These are phyloP conservation scores for Microtus oregoni DNA, from an alignment of 2,113 vertebrate species.

Conservation along the genomic window DNA sequence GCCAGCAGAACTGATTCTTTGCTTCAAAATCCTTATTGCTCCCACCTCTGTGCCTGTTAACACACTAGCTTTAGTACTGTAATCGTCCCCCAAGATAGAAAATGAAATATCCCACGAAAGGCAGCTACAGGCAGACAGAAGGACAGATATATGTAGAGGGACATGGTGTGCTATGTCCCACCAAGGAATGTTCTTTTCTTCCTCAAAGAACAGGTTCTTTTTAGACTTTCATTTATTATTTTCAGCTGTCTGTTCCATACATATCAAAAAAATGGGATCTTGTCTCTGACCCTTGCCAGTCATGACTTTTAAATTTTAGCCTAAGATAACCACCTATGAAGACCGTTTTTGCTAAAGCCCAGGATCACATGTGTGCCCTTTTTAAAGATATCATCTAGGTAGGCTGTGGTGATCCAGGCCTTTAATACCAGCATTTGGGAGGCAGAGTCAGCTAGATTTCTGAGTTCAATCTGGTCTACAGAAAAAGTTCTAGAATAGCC, in stretches of 20 bases:
- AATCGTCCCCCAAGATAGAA: background rate
- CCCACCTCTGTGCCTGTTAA: background rate
- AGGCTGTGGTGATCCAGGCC: too few species aligned
- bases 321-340: background rate
- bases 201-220: background rate
- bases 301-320: background rate
- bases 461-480: too few species aligned
- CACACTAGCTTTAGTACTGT: background rate
- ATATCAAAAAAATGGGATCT: background rate
- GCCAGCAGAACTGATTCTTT: background rate
- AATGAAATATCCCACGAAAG: background rate
- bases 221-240: background rate
- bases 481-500: too few species aligned
- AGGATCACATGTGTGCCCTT: background rate
- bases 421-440: too few species aligned
- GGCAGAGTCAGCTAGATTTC: too few species aligned
- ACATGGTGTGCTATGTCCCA: too few species aligned
- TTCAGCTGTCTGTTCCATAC: background rate
- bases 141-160: background rate
- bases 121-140: background rate
- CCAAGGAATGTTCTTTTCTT: background rate
- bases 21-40: background rate
- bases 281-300: background rate
- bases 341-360: background rate
- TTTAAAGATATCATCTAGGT: background rate